Conservation (phyloP, 2,888 invertebrate genomes). For the Diadegma fenestrale region DNA sequence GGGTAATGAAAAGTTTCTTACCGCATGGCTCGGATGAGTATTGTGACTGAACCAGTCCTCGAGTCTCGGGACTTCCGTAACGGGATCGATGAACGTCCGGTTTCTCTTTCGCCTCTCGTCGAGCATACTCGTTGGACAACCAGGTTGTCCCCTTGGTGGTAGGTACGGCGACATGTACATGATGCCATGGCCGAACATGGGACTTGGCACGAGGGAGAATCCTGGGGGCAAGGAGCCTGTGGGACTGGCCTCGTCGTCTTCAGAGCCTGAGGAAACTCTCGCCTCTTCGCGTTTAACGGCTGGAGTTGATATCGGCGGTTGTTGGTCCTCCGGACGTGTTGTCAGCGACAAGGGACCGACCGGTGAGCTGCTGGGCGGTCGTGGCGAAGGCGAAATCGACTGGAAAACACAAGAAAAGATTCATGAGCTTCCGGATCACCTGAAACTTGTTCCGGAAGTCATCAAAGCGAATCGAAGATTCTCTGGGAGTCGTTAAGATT, state of each 20-base stretch:
- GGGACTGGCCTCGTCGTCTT: conserved; percentile 87
- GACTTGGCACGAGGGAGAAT: conserved; percentile 94
- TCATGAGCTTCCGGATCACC: neutral
- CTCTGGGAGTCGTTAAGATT: neutral
- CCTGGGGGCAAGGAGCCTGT: conserved; percentile 86
- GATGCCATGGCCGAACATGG: conserved; percentile 95
- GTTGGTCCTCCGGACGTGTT: conserved; percentile 82
- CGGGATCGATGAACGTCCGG: conserved; percentile 99
- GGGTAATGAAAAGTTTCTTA: conserved; percentile 68
- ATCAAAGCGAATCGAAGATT: neutral
- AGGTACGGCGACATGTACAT: conserved; percentile 97
- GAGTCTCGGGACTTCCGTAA: conserved; percentile 97
- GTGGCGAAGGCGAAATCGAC: conserved; percentile 83
- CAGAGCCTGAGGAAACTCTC: conserved; percentile 83
- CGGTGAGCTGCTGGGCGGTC: conserved; percentile 81
- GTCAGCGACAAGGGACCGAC: conserved; percentile 82
- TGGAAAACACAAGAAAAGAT: conserved; percentile 58
- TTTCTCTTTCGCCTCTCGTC: conserved; percentile 97
- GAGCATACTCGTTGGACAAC: conserved; percentile 86
- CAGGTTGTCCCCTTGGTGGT: conserved; percentile 85
- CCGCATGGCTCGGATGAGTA: conserved; percentile 98
- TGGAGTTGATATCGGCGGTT: conserved; percentile 79
- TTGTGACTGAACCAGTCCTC: conserved; percentile 99
- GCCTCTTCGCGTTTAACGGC: conserved; percentile 82
- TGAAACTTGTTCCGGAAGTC: too few species aligned